Base-by-base conservation (phyloP, 2,113 vertebrate genomes). In the Megaceryle torquata region DNA sequence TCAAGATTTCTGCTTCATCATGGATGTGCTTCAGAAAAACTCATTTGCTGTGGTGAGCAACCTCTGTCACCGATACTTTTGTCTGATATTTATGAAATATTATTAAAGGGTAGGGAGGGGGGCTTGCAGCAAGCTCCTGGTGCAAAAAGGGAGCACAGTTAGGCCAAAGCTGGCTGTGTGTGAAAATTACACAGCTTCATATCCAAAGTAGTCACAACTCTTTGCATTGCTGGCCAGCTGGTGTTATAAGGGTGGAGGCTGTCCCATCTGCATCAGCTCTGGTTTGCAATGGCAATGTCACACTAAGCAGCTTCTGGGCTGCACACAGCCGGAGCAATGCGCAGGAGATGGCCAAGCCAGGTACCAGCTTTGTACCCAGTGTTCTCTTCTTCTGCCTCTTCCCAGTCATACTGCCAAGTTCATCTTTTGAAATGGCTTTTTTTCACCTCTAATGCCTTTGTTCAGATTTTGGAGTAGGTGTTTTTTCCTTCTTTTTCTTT, bases 301-400 rank as follows among this genome's bases (percentile, higher is more conserved):
- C 0, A 0, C 46, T 41, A 41, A 53, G 57, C 57, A 68, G 41
- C 22, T 51, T 72, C 39, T 20, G 59, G 33, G 41, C 84, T 61
- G 64, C 25, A 10, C 35, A 7, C 26, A 67, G 65, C 41, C 2
- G 1, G 15, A 61, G 35, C 15, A 29, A n/a, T 0, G 8, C 0
- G 2, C 50, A 19, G 44, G 31, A 21, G 44, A 24, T 0, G 0
- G 24, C 60, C 60, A 65, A 28, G 46, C 15, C 69, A 44, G 64
- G 56, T 35, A 70, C 56, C 41, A 35, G 41, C 78, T 78, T 48
- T 28, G 1, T 78, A 70, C 60, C 54, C 37, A 6, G 1, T 35
- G 46, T 44, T 63, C 78, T 70, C 1, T 0, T 25, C 81, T 75
- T 43, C 92, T 75, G 24, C 54, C n/a, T 77, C 72, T 51, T 72